These are phyloP conservation scores for Drosophila anomelani DNA, from an alignment of 2,888 invertebrate genomes.

Conservation along the genomic window DNA sequence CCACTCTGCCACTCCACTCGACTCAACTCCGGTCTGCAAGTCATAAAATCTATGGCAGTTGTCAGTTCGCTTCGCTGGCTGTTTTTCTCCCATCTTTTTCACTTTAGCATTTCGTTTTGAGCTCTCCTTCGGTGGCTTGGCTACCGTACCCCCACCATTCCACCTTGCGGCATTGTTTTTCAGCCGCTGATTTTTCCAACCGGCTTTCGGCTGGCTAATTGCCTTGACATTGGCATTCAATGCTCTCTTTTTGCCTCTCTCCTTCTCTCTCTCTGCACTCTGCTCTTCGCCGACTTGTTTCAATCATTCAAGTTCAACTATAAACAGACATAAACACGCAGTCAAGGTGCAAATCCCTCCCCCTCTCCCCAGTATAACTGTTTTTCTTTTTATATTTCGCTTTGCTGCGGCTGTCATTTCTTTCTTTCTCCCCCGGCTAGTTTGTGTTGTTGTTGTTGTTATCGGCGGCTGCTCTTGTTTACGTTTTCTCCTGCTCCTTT, in stretches of 20 bases:
- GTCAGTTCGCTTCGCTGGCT: conserved; percentile 53
- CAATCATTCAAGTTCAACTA: conserved; percentile 56
- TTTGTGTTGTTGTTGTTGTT: conserved; percentile 31
- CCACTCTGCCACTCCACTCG: conserved; percentile 2
- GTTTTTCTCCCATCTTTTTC: conserved; percentile 54
- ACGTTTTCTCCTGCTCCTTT: conserved; percentile 43
- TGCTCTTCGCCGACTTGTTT: conserved; percentile 44
- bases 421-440: conserved; percentile 27
- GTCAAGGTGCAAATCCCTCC: conserved; percentile 21
- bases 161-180: conserved; percentile 51
- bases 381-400: conserved; percentile 16
- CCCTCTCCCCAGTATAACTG: conserved; percentile 21
- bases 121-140: conserved; percentile 33
- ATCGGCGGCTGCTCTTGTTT: conserved; percentile 49
- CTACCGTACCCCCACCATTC: conserved; percentile 8
- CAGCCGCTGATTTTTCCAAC: conserved; percentile 72
- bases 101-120: conserved; percentile 44
- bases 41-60: conserved; percentile 73
- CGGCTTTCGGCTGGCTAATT: conserved; percentile 79
- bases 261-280: conserved; percentile 5
- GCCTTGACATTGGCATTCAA: conserved; percentile 80
- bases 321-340: conserved; percentile 53
- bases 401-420: conserved; percentile 4
- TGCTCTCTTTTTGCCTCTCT: conserved; percentile 20
- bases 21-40: conserved; percentile 41